A percentile compares a stretch with the other conserved stretches of the same genome.
These are phyloP conservation scores for Poliocrania exsul DNA, from an alignment of 2,797 vertebrate species.

Conservation along the genomic window DNA sequence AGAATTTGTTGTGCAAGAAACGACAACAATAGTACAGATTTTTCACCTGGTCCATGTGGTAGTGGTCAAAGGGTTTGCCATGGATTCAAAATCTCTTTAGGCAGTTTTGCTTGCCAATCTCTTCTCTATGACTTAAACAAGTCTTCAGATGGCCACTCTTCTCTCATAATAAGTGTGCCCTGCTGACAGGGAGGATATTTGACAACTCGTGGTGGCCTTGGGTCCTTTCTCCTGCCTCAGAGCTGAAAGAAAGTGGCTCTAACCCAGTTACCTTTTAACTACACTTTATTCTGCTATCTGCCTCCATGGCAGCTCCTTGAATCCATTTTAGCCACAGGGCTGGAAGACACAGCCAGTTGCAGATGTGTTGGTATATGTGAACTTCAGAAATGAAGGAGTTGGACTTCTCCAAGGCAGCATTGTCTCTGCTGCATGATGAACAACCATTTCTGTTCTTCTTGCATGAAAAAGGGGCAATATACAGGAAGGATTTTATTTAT, in stretches of 20 bases:
- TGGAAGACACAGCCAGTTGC: background rate
- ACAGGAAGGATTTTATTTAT: background rate
- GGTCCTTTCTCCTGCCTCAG: background rate
- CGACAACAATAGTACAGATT: background rate
- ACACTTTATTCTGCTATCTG: background rate
- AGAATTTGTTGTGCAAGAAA: background rate
- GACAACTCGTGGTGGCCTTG: rapidly evolving
- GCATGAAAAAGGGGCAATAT: background rate
- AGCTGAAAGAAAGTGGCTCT: background rate
- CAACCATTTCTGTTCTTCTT: background rate
- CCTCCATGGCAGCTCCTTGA: background rate
- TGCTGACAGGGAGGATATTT: background rate
- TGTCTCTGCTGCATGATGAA: background rate
- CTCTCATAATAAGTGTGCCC: background rate
- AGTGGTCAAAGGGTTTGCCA: background rate
- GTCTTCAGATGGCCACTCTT: background rate
- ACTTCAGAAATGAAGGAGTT: background rate
- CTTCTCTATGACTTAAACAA: background rate
- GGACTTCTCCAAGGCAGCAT: background rate
- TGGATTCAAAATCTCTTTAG: background rate
- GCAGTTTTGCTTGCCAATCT: background rate
- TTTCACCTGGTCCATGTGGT: background rate
- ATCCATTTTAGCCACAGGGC: background rate
- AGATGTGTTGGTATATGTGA: background rate
- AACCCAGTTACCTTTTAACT: background rate